phyloP scores from a whole-genome alignment of 1,140 invertebrate species.

The Pseudomyrmex flavicornis region DNA sequence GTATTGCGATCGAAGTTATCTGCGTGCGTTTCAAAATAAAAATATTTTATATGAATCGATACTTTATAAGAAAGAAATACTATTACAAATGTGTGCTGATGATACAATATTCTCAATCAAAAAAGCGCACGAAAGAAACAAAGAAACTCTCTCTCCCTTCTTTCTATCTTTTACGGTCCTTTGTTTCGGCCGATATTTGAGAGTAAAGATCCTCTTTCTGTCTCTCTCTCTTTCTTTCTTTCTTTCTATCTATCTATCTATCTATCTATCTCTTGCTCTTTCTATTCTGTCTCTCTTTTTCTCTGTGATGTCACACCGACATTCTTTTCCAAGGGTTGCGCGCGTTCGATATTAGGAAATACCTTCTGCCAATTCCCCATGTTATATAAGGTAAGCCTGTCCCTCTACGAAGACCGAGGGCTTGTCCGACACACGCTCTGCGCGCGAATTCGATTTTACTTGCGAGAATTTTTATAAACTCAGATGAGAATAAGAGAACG shows the following conservation, averaged over 20 bases:
- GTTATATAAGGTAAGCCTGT: conserved; percentile 69
- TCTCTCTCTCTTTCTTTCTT: background rate
- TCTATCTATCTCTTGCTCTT: background rate
- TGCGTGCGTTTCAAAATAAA: too few species aligned
- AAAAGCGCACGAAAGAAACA: conserved; percentile 27
- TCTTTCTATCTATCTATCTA: conserved; percentile 1
- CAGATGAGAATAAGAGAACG: conserved; percentile 14
- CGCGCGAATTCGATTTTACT: conserved; percentile 67
- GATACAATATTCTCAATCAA: conserved; percentile 43
- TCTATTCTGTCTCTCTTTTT: conserved; percentile 1
- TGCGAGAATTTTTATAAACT: conserved; percentile 69
- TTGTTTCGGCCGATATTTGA: conserved; percentile 59
- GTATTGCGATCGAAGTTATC: too few species aligned
- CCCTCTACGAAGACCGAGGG: conserved; percentile 67
- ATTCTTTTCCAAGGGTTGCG: conserved; percentile 72
- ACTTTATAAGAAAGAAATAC: too few species aligned
- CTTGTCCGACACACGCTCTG: conserved; percentile 47
- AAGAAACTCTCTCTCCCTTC: background rate
- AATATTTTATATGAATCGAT: too few species aligned
- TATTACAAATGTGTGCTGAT: background rate
- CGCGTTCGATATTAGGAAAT: conserved; percentile 76
- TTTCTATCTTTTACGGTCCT: background rate
- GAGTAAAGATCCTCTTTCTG: conserved; percentile 9
- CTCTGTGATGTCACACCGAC: conserved; percentile 64
- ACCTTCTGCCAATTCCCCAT: conserved; percentile 73